These are phyloP conservation scores for Enteromius fasciolatus DNA, from an alignment of 2,797 vertebrate species.

Conservation along the genomic window DNA sequence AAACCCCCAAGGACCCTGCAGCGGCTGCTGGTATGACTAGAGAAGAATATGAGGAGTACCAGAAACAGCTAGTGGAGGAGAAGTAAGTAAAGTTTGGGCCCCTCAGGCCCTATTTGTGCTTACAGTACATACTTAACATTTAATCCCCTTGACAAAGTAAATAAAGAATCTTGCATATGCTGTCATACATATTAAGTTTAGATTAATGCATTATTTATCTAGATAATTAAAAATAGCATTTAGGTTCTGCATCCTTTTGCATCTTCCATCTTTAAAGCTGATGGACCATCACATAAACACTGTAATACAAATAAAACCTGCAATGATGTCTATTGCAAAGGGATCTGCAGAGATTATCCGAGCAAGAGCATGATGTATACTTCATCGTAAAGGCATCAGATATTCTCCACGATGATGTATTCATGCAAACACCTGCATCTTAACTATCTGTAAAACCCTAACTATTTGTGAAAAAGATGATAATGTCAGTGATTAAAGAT, in stretches of 20 bases:
- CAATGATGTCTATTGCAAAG: background rate
- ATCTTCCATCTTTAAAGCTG: background rate
- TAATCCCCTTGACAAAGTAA: constrained; percentile 67
- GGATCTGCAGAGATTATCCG: background rate
- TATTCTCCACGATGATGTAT: background rate
- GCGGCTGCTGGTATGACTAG: constrained; percentile 94
- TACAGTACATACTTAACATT: background rate
- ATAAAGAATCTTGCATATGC: background rate
- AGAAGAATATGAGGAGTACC: constrained; percentile 97
- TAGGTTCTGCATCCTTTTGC: background rate
- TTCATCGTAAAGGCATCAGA: background rate
- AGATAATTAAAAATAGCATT: background rate
- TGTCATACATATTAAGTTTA: background rate
- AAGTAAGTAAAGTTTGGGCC: constrained; percentile 85
- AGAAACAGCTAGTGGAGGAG: constrained; percentile 96
- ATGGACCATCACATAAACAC: background rate
- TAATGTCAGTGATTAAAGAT: background rate
- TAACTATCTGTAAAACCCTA: background rate
- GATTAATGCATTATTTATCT: background rate
- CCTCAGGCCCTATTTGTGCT: background rate
- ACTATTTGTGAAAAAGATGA: background rate
- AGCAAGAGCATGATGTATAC: background rate
- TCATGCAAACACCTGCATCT: background rate
- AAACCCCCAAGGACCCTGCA: constrained; percentile 86
- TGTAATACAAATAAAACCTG: background rate